Percentiles rank a stretch among this genome's conserved stretches.
Evolutionary conservation across 2,113 vertebrate species (phyloP).

Genomic region (Neotoma lepida): DNA sequence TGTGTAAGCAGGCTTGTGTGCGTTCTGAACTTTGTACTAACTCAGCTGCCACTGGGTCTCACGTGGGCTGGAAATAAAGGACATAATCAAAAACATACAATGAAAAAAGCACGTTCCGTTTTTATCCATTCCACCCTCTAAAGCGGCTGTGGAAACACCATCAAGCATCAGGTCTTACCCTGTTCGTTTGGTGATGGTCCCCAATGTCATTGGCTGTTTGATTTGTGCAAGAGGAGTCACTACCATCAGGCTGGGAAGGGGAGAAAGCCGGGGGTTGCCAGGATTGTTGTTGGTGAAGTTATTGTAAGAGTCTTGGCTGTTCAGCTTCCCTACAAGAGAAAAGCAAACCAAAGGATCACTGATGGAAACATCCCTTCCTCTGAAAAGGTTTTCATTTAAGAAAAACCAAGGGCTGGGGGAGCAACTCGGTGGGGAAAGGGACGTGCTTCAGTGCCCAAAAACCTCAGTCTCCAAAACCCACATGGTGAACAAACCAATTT

Average conservation of each 20-base stretch:
- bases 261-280: slow-evolving; percentile 94
- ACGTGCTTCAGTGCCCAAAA: too few species aligned
- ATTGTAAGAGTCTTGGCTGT: slow-evolving; percentile 96
- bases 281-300: slow-evolving; percentile 98
- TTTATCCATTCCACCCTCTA: not conserved
- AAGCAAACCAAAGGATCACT: slow-evolving; percentile 58
- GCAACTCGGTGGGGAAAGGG: not conserved
- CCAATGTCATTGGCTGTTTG: slow-evolving; percentile 98
- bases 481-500: not conserved
- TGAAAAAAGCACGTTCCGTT: slow-evolving; percentile 27
- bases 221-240: slow-evolving; percentile 96
- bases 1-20: not conserved
- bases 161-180: slow-evolving; percentile 88
- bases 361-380: not conserved
- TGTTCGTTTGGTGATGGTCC: slow-evolving; percentile 97
- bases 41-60: slow-evolving; percentile 45
- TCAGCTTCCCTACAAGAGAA: slow-evolving; percentile 87
- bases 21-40: slow-evolving; percentile 39
- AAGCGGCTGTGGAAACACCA: not conserved
- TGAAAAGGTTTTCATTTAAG: not conserved
- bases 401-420: not conserved
- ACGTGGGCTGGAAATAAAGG: slow-evolving; percentile 47
- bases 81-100: slow-evolving; percentile 53
- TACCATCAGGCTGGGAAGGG: slow-evolving; percentile 93
- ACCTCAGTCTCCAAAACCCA: not conserved